phyloP scores from a whole-genome alignment of 2,888 invertebrate genomes.

The Drosophila cognata region DNA sequence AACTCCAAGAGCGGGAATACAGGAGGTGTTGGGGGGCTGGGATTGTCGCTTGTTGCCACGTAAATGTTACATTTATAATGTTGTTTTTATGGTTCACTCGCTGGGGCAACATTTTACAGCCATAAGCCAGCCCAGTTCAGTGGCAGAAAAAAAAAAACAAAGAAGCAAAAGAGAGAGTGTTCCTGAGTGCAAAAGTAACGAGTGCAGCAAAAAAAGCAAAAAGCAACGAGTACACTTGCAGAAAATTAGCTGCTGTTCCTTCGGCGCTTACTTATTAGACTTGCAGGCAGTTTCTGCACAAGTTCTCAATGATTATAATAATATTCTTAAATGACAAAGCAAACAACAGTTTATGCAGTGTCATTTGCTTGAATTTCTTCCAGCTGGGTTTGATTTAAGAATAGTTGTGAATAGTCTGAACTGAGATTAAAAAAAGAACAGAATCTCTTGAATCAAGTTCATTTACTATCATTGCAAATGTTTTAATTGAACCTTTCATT shows the following conservation, averaged over 20 bases:
- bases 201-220: constrained; percentile 4
- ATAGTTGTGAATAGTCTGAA: background rate
- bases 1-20: constrained; percentile 24
- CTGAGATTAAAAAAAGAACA: background rate
- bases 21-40: background rate
- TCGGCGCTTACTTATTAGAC: background rate
- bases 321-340: background rate
- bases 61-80: constrained; percentile 78
- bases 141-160: background rate
- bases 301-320: background rate
- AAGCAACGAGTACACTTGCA: constrained; percentile 2
- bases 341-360: too few species aligned
- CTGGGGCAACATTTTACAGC: constrained; percentile 61
- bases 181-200: constrained; percentile 8
- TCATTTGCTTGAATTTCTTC: too few species aligned
- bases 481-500: background rate
- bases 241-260: background rate
- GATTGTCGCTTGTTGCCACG: constrained; percentile 47
- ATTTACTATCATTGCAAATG: background rate
- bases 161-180: background rate
- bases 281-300: background rate
- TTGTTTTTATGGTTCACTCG: constrained; percentile 74
- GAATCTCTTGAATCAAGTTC: background rate
- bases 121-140: constrained; percentile 13
- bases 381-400: background rate